Base-by-base conservation (phyloP, 1,140 invertebrate genomes). In the Ceratina australensis region DNA sequence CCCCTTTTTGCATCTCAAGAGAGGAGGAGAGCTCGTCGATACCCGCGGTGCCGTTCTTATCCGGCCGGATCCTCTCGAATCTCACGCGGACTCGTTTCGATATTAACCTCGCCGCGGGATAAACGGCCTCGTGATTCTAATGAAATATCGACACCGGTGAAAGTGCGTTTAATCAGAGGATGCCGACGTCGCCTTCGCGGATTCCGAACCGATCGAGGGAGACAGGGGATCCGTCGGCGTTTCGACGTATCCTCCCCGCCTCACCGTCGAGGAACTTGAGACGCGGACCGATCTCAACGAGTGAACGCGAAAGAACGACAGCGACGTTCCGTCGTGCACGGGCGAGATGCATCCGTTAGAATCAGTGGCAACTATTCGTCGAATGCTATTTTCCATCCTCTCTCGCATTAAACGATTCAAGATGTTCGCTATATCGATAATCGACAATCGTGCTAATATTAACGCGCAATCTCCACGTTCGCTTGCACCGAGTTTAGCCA, bases 1-100 rank as follows among this genome's bases (percentile, higher is more conserved):
- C 82, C 81, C 82, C 81, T 84, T 84, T 84, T 84, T 77, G 78
- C 81, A 84, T 84, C 80, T 83, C 72, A 80, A 83, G 82, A 68
- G 71, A 83, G 66, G 52, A 8, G 54, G 20, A 20, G 57, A n/a
- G 26, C 61, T 20, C 42, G 77, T 74, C 78, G 61, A 84, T 84
- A 83, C 68, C 68, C 71, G 26, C 59, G 42, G 42, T 28, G 50
- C 18, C 5, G 24, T 26, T 64, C 76, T 65, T 78, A 78, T 72
- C 68, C 71, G 33, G 50, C 4, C 28, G 49, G 76, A 74, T 79
- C 82, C 78, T 84, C 77, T 65, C 67, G 81, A 84, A 72, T 83
- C 82, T 69, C 66, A 26, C 24, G 71, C 77, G 61, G 52, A 64
- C 56, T 42, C 76, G 67, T 75, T 83, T 83, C 50, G 82, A 83